Percentiles rank a stretch among this genome's conserved stretches.
Evolutionary conservation across 2,797 vertebrate species (phyloP).

Genomic region (Thaleichthys pacificus): DNA sequence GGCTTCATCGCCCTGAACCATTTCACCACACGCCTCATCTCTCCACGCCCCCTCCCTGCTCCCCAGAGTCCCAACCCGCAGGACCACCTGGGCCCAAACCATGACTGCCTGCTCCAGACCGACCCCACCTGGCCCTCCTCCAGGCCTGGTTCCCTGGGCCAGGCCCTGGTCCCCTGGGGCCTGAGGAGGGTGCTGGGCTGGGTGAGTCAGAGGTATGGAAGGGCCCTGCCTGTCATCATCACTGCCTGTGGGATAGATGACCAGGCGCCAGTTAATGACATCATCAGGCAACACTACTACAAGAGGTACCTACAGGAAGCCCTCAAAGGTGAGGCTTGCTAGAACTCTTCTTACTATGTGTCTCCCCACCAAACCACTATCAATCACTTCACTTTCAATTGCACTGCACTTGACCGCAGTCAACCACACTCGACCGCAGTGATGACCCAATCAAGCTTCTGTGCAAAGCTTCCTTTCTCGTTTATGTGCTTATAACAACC

Average conservation of each 20-base stretch:
- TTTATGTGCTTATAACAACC: neutral
- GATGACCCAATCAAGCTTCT: neutral
- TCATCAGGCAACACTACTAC: conserved; percentile 83
- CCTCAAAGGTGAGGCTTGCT: conserved; percentile 83
- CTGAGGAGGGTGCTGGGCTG: conserved; percentile 83
- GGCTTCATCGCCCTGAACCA: conserved; percentile 93
- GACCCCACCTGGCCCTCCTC: conserved; percentile 86
- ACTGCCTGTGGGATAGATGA: conserved; percentile 91
- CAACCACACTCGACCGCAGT: neutral
- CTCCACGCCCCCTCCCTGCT: conserved; percentile 55
- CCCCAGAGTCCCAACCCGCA: neutral
- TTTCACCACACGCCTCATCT: conserved; percentile 90
- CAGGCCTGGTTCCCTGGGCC: conserved; percentile 80
- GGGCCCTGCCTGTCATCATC: conserved; percentile 78
- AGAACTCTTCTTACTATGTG: neutral
- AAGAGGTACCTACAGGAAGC: conserved; percentile 85
- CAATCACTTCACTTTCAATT: neutral
- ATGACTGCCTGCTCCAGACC: conserved; percentile 75
- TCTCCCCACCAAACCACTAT: neutral
- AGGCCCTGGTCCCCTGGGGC: conserved; percentile 87
- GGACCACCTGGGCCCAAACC: conserved; percentile 58
- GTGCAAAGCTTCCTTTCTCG: neutral
- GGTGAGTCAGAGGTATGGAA: conserved; percentile 82
- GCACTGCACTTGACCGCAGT: too few species aligned
- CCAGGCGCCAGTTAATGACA: conserved; percentile 77